Evolutionary conservation across 2,797 vertebrate species (phyloP).

Genomic region (Acropternis orthonyx): DNA sequence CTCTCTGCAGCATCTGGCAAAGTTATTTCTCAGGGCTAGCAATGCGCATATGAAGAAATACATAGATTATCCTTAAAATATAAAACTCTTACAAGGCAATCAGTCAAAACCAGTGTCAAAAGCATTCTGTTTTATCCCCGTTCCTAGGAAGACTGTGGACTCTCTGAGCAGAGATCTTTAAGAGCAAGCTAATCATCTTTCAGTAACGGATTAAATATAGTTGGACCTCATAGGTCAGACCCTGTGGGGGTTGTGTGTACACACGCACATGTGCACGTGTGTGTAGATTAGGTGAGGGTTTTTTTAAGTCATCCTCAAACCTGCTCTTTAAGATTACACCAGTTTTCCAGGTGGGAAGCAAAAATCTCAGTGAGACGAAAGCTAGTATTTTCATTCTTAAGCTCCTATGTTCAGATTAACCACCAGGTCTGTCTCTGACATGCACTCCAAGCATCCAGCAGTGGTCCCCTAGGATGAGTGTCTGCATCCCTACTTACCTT

Average conservation of each 20-base stretch:
- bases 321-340: not conserved
- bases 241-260: not conserved
- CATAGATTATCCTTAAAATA: not conserved
- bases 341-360: not conserved
- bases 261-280: fast-evolving
- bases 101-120: not conserved
- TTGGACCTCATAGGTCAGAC: not conserved
- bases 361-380: not conserved
- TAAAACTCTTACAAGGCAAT: not conserved
- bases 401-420: not conserved
- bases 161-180: not conserved
- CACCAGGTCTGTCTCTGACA: not conserved
- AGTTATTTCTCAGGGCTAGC: not conserved
- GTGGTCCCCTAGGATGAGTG: not conserved
- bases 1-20: not conserved
- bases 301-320: not conserved
- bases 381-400: not conserved
- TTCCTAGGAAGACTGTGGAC: not conserved
- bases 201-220: not conserved
- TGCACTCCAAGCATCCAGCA: not conserved
- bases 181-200: not conserved
- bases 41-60: not conserved
- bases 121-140: not conserved
- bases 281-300: not conserved
- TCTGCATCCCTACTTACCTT: not conserved